These are phyloP conservation scores for Danio jaintianensis DNA, from an alignment of 2,797 vertebrate species.

Conservation along the genomic window DNA sequence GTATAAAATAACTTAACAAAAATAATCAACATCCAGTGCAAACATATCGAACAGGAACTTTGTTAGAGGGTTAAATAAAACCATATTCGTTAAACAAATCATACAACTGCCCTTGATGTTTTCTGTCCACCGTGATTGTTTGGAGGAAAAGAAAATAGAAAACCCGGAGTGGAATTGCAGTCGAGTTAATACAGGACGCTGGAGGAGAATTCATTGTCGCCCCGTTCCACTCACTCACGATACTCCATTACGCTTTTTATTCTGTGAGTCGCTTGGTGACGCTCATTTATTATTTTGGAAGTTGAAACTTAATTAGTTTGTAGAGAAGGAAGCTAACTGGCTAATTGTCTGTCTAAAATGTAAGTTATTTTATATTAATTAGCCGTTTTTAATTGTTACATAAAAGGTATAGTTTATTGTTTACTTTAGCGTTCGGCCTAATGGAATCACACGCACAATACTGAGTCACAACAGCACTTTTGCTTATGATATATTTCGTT, in stretches of 20 bases:
- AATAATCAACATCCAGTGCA: too few species aligned
- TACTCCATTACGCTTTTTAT: not conserved
- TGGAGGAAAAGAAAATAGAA: not conserved
- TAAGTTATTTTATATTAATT: not conserved
- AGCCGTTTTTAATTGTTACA: too few species aligned
- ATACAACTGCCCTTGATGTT: too few species aligned
- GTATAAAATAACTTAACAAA: too few species aligned
- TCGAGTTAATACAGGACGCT: not conserved
- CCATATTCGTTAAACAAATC: too few species aligned
- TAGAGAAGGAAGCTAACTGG: not conserved
- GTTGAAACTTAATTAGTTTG: not conserved
- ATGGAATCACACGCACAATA: not conserved
- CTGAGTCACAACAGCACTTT: not conserved
- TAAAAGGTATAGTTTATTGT: not conserved
- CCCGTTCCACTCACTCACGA: not conserved
- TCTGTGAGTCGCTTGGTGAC: not conserved
- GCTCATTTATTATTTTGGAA: too few species aligned
- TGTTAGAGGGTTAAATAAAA: too few species aligned
- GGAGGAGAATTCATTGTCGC: not conserved
- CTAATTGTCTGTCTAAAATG: not conserved
- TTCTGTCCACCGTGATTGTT: not conserved
- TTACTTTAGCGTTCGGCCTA: not conserved
- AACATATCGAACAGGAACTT: too few species aligned
- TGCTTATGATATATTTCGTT: not conserved
- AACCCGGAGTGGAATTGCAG: not conserved